A percentile compares a stretch with the other conserved stretches of the same genome.
phyloP scores from a whole-genome alignment of 1,140 invertebrate genomes.

The Plutomurus gul region DNA sequence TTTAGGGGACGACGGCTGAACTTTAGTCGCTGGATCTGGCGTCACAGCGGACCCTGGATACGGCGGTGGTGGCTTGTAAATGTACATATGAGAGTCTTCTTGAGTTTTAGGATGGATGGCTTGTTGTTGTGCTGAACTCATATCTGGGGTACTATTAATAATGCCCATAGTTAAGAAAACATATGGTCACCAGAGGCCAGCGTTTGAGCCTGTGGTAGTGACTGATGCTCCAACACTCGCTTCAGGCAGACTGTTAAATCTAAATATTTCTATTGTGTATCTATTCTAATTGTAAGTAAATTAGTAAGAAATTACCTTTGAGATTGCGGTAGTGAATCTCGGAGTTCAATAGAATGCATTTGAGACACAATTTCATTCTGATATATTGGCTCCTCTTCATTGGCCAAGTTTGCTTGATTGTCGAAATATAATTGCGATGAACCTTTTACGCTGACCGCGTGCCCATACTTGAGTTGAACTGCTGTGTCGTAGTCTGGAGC shows the following conservation, averaged over 20 bases:
- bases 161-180: neutral
- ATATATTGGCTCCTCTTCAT: conserved; percentile 54
- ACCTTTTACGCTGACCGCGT: neutral
- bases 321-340: conserved; percentile 40
- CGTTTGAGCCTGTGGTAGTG: too few species aligned
- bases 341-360: conserved; percentile 53
- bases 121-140: neutral
- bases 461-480: conserved; percentile 68
- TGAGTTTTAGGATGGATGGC: conserved; percentile 47
- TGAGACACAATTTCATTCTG: conserved; percentile 54
- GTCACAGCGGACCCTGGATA: conserved; percentile 65
- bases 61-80: conserved; percentile 77
- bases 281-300: neutral
- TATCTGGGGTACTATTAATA: neutral
- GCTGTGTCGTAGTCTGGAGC: conserved; percentile 94
- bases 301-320: neutral
- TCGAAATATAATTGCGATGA: conserved; percentile 7
- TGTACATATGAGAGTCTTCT: conserved; percentile 68
- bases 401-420: neutral
- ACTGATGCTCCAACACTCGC: too few species aligned
- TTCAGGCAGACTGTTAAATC: too few species aligned
- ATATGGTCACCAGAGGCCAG: neutral
- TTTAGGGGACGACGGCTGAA: neutral
- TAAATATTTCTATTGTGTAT: too few species aligned
- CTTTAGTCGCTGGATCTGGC: neutral